Base-by-base conservation (phyloP, 1,140 invertebrate species). In the Trichogramma pretiosum region DNA sequence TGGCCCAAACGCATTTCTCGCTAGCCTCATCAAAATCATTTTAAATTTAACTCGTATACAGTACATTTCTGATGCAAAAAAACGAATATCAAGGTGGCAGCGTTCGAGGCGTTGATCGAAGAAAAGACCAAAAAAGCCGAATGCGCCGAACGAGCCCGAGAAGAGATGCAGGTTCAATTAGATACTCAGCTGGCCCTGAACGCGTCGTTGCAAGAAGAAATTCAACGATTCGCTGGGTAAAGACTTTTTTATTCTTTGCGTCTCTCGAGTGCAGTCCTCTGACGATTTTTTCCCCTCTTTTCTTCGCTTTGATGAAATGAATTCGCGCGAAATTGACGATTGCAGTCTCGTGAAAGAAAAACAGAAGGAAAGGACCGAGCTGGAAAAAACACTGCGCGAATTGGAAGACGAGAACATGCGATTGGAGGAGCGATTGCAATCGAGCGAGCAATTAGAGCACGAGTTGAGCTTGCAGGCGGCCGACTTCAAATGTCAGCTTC, bases 121-220 rank as follows among this genome's bases (percentile, higher is more conserved):
- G 57, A 61, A 39, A 53, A 47, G 26, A 52, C 32, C 2, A 17
- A 35, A 1, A 58, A 55, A 44, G 57, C 43, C 0, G 52, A 63
- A 0, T 58, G 53, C 19, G 56, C 60, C 0, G 62, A 62, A 40
- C 48, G 43, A 7, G 18, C 34, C 0, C 36, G 62, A 0, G 61
- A 64, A 44, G 59, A 68, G 10, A 50, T 69, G 26, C 55, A 66
- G 36, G 46, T 53, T 5, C 56, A 59, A 33, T 36, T 73, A 5
- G 53, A 46, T n/a, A 49, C 52, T 1, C 66, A 70, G 34, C 55
- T 58, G 3, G 47, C 51, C 13, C 45, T 67, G 22, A 53, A 67
- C 5, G 54, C 59, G 18, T 60, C 58, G 1, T 35, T 63, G 4
- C 56, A 67, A 24, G 55, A 66, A 23, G 61, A 68, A 54, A 44